A percentile compares a stretch with the other conserved stretches of the same genome.
Conservation (phyloP, 2,888 invertebrate genomes). For the Lasioglossum lativentre region DNA sequence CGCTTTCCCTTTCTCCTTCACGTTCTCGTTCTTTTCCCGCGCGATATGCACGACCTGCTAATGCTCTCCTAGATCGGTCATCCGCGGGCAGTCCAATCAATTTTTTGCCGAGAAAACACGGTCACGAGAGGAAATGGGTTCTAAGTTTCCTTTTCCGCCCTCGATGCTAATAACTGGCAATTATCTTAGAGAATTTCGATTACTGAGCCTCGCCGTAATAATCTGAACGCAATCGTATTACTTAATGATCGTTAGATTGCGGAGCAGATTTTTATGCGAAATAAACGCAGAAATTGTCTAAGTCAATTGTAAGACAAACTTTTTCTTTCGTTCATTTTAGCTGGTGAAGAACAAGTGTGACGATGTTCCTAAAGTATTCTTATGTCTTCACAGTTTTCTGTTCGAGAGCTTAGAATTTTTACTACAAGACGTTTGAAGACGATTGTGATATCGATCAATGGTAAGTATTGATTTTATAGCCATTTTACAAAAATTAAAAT, state of each 20-base stretch:
- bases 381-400: too few relatives aligned
- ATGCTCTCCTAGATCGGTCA: neutral
- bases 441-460: too few relatives aligned
- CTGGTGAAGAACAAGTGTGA: too few relatives aligned
- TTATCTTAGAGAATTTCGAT: neutral
- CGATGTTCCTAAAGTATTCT: too few relatives aligned
- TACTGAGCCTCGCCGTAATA: neutral
- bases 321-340: too few relatives aligned
- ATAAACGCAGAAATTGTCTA: too few relatives aligned
- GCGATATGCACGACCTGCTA: neutral
- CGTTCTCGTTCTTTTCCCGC: neutral
- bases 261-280: too few relatives aligned
- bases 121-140: neutral
- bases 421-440: too few relatives aligned
- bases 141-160: neutral
- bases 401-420: too few relatives aligned
- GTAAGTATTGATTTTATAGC: too few relatives aligned
- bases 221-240: neutral
- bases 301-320: too few relatives aligned
- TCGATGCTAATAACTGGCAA: neutral
- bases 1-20: conserved; percentile 31
- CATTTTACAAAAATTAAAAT: too few relatives aligned
- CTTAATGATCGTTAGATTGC: neutral
- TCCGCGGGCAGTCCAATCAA: neutral
- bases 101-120: neutral